Percentiles rank a stretch among this genome's conserved stretches.
These are phyloP conservation scores for Himalopsyche anomala DNA, from an alignment of 2,888 invertebrate species.

Conservation along the genomic window DNA sequence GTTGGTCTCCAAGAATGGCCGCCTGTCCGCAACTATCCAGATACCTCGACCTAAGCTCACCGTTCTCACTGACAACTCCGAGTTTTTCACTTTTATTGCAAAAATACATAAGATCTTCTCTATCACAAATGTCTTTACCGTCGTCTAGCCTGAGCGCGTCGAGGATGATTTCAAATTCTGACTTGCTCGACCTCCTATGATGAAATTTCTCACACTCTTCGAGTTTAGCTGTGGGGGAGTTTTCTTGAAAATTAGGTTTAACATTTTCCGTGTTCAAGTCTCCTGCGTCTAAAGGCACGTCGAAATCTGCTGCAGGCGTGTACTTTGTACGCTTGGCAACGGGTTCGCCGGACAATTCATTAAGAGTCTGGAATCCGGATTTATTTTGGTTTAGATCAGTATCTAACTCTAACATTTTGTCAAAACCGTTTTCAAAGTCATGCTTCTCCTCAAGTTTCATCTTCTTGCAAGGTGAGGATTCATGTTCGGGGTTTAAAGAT, in stretches of 20 bases:
- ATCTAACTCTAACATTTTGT: slow-evolving; percentile 66
- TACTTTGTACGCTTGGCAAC: slow-evolving; percentile 65
- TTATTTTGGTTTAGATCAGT: slow-evolving; percentile 71
- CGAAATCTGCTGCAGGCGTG: slow-evolving; percentile 65
- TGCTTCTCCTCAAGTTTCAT: slow-evolving; percentile 58
- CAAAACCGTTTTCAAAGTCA: slow-evolving; percentile 64
- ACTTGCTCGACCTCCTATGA: slow-evolving; percentile 67
- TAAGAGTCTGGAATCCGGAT: slow-evolving; percentile 66
- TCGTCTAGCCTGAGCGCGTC: slow-evolving; percentile 71
- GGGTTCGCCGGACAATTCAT: slow-evolving; percentile 65
- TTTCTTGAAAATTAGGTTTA: slow-evolving; percentile 66
- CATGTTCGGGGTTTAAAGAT: slow-evolving; percentile 66
- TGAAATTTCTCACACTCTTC: slow-evolving; percentile 58
- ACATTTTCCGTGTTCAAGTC: slow-evolving; percentile 54
- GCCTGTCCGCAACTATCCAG: slow-evolving; percentile 80
- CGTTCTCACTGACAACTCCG: slow-evolving; percentile 49
- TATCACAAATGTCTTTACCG: slow-evolving; percentile 65
- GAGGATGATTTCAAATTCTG: slow-evolving; percentile 73
- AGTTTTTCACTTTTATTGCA: slow-evolving; percentile 63
- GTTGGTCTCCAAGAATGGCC: slow-evolving; percentile 76
- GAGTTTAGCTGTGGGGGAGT: slow-evolving; percentile 64
- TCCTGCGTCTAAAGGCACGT: slow-evolving; percentile 56
- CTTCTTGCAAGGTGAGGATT: slow-evolving; percentile 68
- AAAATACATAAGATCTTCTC: slow-evolving; percentile 68
- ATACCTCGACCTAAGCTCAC: slow-evolving; percentile 67